Conservation (phyloP, 2,797 vertebrate species). For the Pelochelys cantorii region DNA sequence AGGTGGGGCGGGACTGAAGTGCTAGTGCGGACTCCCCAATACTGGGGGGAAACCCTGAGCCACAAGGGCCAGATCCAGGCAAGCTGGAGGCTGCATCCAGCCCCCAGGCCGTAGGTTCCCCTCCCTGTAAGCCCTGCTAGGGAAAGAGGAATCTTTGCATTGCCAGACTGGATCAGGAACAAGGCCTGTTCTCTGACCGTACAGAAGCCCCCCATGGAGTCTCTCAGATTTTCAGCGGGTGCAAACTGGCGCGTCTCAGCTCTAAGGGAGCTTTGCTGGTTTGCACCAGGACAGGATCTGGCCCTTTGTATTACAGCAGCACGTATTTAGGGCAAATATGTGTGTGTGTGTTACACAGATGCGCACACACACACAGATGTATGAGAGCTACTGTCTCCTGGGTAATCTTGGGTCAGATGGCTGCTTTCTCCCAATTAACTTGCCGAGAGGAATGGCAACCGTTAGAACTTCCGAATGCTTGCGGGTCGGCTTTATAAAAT, state of each 20-base stretch:
- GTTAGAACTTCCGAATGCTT: constrained; percentile 43
- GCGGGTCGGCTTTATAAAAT: neutral
- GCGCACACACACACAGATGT: neutral
- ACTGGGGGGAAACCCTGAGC: too few species aligned
- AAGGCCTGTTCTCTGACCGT: neutral
- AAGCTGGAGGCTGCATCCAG: too few species aligned
- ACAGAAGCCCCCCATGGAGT: neutral
- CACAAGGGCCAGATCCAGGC: too few species aligned
- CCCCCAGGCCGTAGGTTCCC: too few species aligned
- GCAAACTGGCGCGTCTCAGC: neutral
- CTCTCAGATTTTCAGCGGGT: neutral
- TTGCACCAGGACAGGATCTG: neutral
- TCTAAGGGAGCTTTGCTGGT: neutral
- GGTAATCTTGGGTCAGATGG: neutral
- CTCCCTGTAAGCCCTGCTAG: too few species aligned
- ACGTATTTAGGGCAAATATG: neutral
- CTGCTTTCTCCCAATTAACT: rapidly evolving
- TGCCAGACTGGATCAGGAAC: neutral
- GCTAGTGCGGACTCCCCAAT: too few species aligned
- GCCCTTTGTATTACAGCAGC: neutral
- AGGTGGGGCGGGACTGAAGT: too few species aligned
- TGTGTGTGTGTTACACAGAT: neutral
- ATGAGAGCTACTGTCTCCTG: rapidly evolving
- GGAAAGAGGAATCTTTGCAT: neutral
- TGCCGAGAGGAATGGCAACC: neutral